These are phyloP conservation scores for Anguilla pacifica DNA, from an alignment of 2,797 vertebrate genomes.

Conservation along the genomic window DNA sequence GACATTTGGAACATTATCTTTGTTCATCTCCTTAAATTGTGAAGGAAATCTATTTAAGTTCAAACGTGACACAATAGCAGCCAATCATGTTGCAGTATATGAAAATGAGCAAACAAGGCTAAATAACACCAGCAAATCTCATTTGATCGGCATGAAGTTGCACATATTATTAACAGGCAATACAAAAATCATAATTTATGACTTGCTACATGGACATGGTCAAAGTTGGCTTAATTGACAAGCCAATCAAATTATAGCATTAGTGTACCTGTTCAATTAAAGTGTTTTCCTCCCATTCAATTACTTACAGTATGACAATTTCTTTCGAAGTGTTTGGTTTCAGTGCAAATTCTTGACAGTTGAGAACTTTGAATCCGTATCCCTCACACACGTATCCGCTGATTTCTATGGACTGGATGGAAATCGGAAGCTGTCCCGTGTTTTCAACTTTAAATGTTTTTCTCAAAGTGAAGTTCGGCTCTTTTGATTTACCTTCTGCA, in stretches of 20 bases:
- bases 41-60: too few relatives aligned
- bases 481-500: slow-evolving; percentile 85
- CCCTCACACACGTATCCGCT: slow-evolving; percentile 92
- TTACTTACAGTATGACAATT: slow-evolving; percentile 91
- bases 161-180: too few relatives aligned
- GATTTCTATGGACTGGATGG: slow-evolving; percentile 86
- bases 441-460: slow-evolving; percentile 94
- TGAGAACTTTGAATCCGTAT: slow-evolving; percentile 97
- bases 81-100: too few relatives aligned
- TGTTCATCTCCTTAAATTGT: too few relatives aligned
- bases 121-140: too few relatives aligned
- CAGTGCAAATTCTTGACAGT: slow-evolving; percentile 93
- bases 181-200: too few relatives aligned
- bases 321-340: slow-evolving; percentile 93
- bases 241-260: neutral
- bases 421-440: slow-evolving; percentile 87
- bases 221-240: too few relatives aligned
- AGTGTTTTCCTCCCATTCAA: neutral
- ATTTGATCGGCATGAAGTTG: too few relatives aligned
- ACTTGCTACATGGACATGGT: too few relatives aligned
- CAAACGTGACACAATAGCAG: too few relatives aligned
- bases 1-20: too few relatives aligned
- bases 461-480: slow-evolving; percentile 92
- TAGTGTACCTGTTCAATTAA: neutral
- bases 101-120: too few relatives aligned